Evolutionary conservation across 2,888 invertebrate genomes (phyloP).

Genomic region (Zaprionus obscuricornis): DNA sequence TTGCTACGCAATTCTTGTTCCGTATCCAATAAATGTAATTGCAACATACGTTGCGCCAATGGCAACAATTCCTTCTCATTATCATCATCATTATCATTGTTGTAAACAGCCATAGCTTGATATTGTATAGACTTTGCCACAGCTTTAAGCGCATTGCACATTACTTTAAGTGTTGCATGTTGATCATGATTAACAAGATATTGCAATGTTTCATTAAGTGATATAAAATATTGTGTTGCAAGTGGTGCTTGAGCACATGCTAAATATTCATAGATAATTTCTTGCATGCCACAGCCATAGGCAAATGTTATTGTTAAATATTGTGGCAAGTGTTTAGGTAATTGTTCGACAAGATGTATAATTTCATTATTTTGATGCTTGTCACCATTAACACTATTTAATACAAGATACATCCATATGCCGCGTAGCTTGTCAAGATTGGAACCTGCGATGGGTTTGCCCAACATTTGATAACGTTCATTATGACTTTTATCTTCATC

Average conservation of each 20-base stretch:
- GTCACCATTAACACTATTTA: constrained; percentile 29
- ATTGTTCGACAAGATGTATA: constrained; percentile 43
- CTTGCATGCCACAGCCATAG: constrained; percentile 42
- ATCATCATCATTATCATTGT: not conserved
- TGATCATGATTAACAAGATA: constrained; percentile 7
- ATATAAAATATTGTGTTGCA: constrained; percentile 41
- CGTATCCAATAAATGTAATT: constrained; percentile 42
- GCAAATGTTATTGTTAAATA: constrained; percentile 42
- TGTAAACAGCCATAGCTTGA: not conserved
- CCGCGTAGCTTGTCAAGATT: constrained; percentile 54
- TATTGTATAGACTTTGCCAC: constrained; percentile 35
- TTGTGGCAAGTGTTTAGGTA: constrained; percentile 35
- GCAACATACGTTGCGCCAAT: constrained; percentile 33
- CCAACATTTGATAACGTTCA: no score
- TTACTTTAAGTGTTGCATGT: not conserved
- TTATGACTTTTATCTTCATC: not conserved
- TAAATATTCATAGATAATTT: constrained; percentile 45
- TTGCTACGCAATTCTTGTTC: constrained; percentile 11
- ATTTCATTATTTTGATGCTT: constrained; percentile 23
- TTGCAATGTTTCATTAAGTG: constrained; percentile 23
- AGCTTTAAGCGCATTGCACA: constrained; percentile 26
- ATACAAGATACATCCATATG: constrained; percentile 32
- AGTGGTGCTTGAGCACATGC: constrained; percentile 52
- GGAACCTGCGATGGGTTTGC: not conserved
- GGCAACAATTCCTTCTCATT: not conserved